Conservation (phyloP, 2,113 vertebrate species). For the Agelaius tricolor region DNA sequence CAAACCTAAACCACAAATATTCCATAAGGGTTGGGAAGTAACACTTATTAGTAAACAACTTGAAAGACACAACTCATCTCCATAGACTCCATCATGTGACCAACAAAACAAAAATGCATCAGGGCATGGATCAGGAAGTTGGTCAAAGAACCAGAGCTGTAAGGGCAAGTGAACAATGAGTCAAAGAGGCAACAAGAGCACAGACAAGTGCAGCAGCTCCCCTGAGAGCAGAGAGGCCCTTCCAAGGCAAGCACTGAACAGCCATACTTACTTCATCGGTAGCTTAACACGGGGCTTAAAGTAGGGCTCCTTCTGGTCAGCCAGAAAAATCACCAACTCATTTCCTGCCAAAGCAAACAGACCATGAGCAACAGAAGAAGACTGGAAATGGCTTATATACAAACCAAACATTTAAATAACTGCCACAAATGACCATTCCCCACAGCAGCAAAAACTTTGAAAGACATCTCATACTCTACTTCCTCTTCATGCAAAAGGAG, state of each 20-base stretch:
- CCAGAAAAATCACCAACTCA: conserved; percentile 89
- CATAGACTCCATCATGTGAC: neutral
- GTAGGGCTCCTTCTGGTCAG: conserved; percentile 91
- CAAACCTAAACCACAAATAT: neutral
- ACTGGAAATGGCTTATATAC: neutral
- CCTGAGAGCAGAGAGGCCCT: neutral
- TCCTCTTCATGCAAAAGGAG: neutral
- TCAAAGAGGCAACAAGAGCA: neutral
- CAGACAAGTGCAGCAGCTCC: neutral
- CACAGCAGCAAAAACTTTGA: neutral
- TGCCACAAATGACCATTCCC: neutral
- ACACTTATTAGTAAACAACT: neutral
- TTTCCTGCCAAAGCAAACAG: conserved; percentile 80
- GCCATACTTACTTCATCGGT: conserved; percentile 79
- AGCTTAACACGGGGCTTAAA: conserved; percentile 89
- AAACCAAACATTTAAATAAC: neutral
- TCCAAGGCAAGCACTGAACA: neutral
- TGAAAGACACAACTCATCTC: neutral
- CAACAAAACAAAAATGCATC: neutral
- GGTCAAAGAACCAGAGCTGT: neutral
- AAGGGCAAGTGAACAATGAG: neutral
- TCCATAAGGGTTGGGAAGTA: neutral
- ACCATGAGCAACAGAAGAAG: neutral
- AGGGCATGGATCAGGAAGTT: neutral
- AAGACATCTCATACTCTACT: neutral